phyloP scores from a whole-genome alignment of 2,113 vertebrate genomes.

The Peromyscus leucopus region DNA sequence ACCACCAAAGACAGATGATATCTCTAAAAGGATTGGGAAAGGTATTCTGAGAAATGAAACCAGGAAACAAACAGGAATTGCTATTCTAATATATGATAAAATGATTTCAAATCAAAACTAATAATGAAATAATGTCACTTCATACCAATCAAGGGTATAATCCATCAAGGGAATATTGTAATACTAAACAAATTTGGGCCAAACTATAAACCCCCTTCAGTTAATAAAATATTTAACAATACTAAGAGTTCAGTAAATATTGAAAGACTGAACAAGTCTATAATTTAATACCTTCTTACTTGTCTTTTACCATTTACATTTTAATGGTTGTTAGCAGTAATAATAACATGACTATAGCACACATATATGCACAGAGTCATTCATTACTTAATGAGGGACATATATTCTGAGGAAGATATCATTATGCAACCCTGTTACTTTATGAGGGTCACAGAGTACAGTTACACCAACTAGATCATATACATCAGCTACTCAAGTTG shows the following conservation, averaged over 20 bases:
- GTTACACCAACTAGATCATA: not conserved
- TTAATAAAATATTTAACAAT: not conserved
- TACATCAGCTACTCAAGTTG: not conserved
- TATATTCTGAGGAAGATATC: not conserved
- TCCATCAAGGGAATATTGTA: not conserved
- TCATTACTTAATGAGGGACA: not conserved
- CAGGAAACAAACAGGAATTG: not conserved
- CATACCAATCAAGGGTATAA: not conserved
- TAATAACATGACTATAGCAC: not conserved
- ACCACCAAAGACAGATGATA: not conserved
- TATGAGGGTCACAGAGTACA: not conserved
- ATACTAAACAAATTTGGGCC: not conserved
- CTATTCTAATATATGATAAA: not conserved
- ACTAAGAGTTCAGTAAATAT: not conserved
- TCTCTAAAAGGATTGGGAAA: not conserved
- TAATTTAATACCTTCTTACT: constrained; percentile 29
- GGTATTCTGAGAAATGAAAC: not conserved
- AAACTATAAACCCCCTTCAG: not conserved
- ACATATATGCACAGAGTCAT: not conserved
- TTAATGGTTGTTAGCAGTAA: not conserved
- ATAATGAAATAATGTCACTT: not conserved
- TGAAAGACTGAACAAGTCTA: constrained; percentile 1
- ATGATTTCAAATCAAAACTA: not conserved
- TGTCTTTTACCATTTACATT: not conserved
- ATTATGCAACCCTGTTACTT: not conserved